A percentile compares a stretch with the other conserved stretches of the same genome.
Evolutionary conservation across 2,888 invertebrate genomes (phyloP).

Genomic region (Polyommatus iphigenia): DNA sequence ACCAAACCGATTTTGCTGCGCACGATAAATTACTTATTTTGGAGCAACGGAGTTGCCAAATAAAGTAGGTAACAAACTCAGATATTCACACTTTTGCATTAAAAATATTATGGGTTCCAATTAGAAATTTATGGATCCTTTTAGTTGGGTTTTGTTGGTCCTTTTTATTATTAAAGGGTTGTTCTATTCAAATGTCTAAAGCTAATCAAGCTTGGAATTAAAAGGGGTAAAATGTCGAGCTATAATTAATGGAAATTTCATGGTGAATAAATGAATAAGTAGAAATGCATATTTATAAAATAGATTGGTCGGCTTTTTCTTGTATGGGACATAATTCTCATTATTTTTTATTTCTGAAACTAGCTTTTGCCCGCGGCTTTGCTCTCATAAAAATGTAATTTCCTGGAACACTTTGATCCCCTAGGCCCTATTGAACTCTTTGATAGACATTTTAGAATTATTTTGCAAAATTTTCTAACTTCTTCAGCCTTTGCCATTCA

Average conservation of each 20-base stretch:
- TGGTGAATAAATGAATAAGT: neutral
- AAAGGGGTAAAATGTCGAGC: neutral
- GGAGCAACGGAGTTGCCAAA: no score
- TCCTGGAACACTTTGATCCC: no score
- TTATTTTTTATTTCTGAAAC: neutral
- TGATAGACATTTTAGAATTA: no score
- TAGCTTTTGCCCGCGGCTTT: neutral
- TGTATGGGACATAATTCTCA: neutral
- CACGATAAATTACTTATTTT: no score
- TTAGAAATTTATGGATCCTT: neutral
- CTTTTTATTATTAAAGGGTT: neutral
- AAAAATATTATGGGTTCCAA: neutral
- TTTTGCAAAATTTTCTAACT: no score
- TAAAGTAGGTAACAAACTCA: no score
- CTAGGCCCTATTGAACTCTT: no score
- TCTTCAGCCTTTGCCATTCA: neutral
- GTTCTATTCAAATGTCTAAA: conserved; percentile 9
- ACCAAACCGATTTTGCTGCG: no score
- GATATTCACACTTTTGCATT: neutral
- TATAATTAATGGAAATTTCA: neutral
- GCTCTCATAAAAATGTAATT: no score
- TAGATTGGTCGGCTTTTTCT: neutral
- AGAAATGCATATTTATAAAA: neutral
- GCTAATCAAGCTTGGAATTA: conserved; percentile 3
- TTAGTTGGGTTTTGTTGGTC: neutral